These are phyloP conservation scores for Botia almorhae DNA, from an alignment of 2,797 vertebrate species.

Conservation along the genomic window DNA sequence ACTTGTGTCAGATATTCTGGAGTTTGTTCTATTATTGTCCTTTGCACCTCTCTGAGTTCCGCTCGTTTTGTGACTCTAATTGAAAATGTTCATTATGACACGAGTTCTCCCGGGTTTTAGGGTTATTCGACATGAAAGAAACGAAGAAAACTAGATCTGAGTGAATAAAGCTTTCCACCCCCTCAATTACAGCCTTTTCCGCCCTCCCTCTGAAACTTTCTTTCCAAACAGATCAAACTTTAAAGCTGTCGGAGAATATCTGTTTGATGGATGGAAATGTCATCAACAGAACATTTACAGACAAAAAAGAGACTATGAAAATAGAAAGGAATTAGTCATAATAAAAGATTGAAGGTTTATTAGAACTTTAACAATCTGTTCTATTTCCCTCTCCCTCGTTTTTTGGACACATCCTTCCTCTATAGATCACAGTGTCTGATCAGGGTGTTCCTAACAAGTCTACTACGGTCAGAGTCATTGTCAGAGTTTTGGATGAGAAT, in stretches of 20 bases:
- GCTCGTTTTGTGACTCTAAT: slow-evolving; percentile 57
- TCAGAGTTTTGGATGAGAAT: slow-evolving; percentile 94
- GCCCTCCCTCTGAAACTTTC: slow-evolving; percentile 1
- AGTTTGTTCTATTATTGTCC: slow-evolving; percentile 53
- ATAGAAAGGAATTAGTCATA: neutral
- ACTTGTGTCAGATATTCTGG: slow-evolving; percentile 45
- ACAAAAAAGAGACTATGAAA: slow-evolving; percentile 2
- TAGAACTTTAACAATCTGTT: slow-evolving; percentile 1
- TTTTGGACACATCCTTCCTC: slow-evolving; percentile 1
- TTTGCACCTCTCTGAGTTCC: slow-evolving; percentile 23
- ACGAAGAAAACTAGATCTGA: slow-evolving; percentile 36
- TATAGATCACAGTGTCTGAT: slow-evolving; percentile 90
- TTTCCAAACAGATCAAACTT: slow-evolving; percentile 20
- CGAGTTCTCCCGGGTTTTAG: slow-evolving; percentile 44
- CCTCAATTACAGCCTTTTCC: slow-evolving; percentile 31
- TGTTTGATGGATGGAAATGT: slow-evolving; percentile 14
- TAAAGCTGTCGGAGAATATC: slow-evolving; percentile 1
- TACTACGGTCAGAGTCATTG: slow-evolving; percentile 87
- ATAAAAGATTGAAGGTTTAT: neutral
- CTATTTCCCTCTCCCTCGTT: neutral
- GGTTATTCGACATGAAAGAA: slow-evolving; percentile 52
- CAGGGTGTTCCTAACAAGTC: slow-evolving; percentile 86
- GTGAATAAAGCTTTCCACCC: slow-evolving; percentile 33
- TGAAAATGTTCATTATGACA: slow-evolving; percentile 63
- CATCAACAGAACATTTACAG: neutral